Evolutionary conservation across 2,888 invertebrate genomes (phyloP).

Genomic region (Lasioglossum oenotherae): DNA sequence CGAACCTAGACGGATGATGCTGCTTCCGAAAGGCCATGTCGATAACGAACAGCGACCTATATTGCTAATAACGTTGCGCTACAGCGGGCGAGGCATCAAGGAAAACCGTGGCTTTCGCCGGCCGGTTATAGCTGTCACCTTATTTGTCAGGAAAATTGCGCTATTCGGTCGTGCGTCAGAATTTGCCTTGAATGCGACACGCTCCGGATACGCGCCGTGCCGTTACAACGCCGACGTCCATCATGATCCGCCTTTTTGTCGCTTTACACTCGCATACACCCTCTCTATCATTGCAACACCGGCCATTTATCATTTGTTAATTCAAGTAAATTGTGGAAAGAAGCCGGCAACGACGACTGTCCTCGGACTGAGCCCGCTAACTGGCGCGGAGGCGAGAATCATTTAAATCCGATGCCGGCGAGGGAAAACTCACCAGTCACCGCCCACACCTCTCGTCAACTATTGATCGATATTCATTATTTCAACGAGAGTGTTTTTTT

Average conservation of each 20-base stretch:
- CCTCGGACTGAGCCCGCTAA: background rate
- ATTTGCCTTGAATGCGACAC: conserved; percentile 44
- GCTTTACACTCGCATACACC: background rate
- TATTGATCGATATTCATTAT: conserved; percentile 23
- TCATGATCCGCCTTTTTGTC: background rate
- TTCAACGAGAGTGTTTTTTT: background rate
- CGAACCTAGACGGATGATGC: conserved; percentile 38
- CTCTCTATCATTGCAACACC: background rate
- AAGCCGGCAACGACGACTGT: background rate
- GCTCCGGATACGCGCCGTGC: conserved; percentile 16
- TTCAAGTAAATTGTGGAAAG: background rate
- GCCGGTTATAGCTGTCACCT: conserved; percentile 35
- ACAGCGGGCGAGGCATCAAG: conserved; percentile 20
- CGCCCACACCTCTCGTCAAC: background rate
- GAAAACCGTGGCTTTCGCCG: conserved; percentile 40
- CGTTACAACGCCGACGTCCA: background rate
- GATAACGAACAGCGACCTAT: conserved; percentile 45
- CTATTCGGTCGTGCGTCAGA: conserved; percentile 33
- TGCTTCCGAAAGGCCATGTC: conserved; percentile 24
- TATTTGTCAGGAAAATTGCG: conserved; percentile 50
- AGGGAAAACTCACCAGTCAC: background rate
- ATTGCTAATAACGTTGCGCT: conserved; percentile 49
- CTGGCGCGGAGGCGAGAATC: background rate
- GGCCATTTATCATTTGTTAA: background rate
- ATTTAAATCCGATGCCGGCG: conserved; percentile 25